Base-by-base conservation (phyloP, 2,888 invertebrate genomes). In the Phortica okadai region DNA sequence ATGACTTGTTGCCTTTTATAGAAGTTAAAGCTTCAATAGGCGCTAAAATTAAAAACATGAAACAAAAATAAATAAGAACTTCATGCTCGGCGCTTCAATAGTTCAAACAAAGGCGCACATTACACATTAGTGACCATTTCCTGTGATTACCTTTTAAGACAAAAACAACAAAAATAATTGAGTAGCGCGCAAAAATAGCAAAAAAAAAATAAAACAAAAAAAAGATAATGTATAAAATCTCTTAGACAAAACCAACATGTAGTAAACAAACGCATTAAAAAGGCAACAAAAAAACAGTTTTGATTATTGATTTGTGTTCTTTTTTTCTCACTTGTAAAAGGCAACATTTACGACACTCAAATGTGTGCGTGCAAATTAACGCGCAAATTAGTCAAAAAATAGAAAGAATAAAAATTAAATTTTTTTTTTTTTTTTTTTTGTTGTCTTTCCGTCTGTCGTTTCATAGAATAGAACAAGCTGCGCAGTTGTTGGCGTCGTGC, bases 301-400 rank as follows among this genome's bases (percentile, higher is more conserved):
- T 66, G 41, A 66, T 7, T 58, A 66, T 66, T 66, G 66, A 66
- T 66, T 42, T 66, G 21, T 56, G 14, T 56, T 33, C 33, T 66
- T 66, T 41, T 66, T 66, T 2, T 41, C 66, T 33, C n/a, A 33
- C 25, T 14, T 41, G 41, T 33, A 33, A 33, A 33, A 33, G 33
- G 33, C 33, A 33, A 33, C 33, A 33, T 50, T 50, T 8, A 14
- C 50, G 10, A 6, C 50, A 50, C 10, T 50, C 50, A 14, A 50
- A 50, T 62, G 62, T 6, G 62, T 62, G 16, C 11, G 14, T 56
- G 56, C 62, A 21, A 67, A 67, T 67, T 45, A 67, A 67, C 45
- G 67, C 67, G 67, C 33, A 67, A 67, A 44, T 67, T 67, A 67
- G 67, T 16, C 44, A 67, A 45, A 44, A 44, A 67, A 67, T 7